A percentile compares a stretch with the other conserved stretches of the same genome.
Evolutionary conservation across 2,797 vertebrate species (phyloP).

Genomic region (Lepus oiostolus): DNA sequence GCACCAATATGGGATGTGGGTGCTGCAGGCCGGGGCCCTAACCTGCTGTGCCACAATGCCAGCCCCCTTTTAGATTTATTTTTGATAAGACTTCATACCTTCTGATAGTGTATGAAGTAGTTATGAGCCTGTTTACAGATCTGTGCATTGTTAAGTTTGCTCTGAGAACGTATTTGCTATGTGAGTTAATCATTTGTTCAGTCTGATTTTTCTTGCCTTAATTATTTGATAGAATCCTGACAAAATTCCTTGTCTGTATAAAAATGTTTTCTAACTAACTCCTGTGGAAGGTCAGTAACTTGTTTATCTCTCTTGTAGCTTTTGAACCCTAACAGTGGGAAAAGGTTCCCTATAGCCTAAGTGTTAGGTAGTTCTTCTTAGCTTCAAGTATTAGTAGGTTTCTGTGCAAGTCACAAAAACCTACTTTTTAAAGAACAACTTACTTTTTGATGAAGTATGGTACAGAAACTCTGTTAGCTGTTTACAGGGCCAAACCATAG

Average conservation of each 20-base stretch:
- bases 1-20: too few species aligned
- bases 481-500: not conserved
- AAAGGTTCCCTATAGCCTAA: not conserved
- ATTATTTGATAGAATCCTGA: not conserved
- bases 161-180: not conserved
- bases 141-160: not conserved
- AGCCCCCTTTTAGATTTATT: not conserved
- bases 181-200: not conserved
- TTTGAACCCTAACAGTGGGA: not conserved
- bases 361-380: conserved; percentile 36
- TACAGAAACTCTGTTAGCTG: not conserved
- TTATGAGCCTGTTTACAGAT: not conserved
- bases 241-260: not conserved
- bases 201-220: not conserved
- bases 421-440: not conserved
- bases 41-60: too few species aligned
- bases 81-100: conserved; percentile 29
- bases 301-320: not conserved
- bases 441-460: not conserved
- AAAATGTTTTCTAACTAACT: not conserved
- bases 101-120: not conserved
- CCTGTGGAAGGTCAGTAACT: not conserved
- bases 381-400: not conserved
- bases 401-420: not conserved
- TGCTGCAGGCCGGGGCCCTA: too few species aligned